Percentiles rank a stretch among this genome's conserved stretches.
phyloP scores from a whole-genome alignment of 2,113 vertebrate genomes.

The Cacatua alba region DNA sequence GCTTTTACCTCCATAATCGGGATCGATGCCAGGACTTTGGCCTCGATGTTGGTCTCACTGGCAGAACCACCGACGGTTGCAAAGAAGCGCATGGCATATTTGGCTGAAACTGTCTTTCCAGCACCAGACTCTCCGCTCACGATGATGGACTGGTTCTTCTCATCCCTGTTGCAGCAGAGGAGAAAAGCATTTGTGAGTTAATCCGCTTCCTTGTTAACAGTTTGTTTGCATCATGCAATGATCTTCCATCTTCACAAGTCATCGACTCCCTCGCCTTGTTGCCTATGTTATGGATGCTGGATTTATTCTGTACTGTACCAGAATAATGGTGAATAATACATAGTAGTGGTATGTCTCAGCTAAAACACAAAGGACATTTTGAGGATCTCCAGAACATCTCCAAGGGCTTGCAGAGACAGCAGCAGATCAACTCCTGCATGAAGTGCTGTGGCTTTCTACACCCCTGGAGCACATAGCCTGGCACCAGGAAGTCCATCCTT shows the following conservation, averaged over 20 bases:
- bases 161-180: constrained; percentile 79
- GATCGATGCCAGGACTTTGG: constrained; percentile 92
- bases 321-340: accelerated
- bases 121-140: constrained; percentile 96
- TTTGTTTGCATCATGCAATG: accelerated
- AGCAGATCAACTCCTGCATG: accelerated
- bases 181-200: neutral
- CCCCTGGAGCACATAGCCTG: neutral
- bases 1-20: constrained; percentile 94
- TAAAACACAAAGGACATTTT: accelerated
- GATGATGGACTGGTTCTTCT: constrained; percentile 98
- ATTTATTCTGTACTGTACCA: neutral
- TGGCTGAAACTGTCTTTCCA: constrained; percentile 95
- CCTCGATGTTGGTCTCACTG: constrained; percentile 88
- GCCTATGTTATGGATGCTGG: accelerated
- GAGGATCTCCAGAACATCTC: neutral
- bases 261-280: accelerated
- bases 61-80: constrained; percentile 89
- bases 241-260: accelerated
- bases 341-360: no score
- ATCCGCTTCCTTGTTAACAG: accelerated
- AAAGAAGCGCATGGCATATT: constrained; percentile 94
- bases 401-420: neutral
- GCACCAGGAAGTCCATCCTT: neutral
- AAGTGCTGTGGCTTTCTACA: neutral